A percentile compares a stretch with the other conserved stretches of the same genome.
Conservation (phyloP, 2,888 invertebrate species). For the Patella ulyssiponensis region DNA sequence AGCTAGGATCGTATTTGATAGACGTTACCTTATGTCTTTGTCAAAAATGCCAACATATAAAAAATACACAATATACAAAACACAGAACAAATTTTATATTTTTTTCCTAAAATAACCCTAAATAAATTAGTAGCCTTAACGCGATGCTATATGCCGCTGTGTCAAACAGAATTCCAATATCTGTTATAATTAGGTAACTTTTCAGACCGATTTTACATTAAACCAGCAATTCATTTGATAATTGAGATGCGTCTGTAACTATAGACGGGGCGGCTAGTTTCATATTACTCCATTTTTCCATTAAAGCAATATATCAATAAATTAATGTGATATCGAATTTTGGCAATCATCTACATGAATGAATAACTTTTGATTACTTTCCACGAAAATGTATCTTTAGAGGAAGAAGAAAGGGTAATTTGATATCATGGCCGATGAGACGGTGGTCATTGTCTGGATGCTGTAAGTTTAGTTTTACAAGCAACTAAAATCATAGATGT, state of each 20-base stretch:
- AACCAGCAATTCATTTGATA: neutral
- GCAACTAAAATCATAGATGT: constrained; percentile 28
- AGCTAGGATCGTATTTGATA: no score
- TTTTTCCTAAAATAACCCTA: no score
- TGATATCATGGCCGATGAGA: constrained; percentile 16
- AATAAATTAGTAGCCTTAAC: no score
- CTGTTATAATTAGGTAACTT: neutral
- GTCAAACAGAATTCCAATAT: neutral
- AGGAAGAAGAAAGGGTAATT: constrained; percentile 17
- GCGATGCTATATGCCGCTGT: no score
- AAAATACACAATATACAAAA: no score
- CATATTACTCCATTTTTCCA: constrained; percentile 3
- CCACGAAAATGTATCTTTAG: neutral
- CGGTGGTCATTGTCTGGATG: constrained; percentile 18
- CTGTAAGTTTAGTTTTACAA: constrained; percentile 10
- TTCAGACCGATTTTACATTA: constrained; percentile 1
- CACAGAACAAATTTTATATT: no score
- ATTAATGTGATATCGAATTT: constrained; percentile 10
- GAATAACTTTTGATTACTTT: constrained; percentile 27
- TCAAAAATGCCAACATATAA: no score
- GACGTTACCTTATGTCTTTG: no score
- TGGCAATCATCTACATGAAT: constrained; percentile 18
- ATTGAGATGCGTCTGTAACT: neutral
- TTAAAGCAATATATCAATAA: constrained; percentile 11
- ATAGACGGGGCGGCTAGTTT: neutral